Evolutionary conservation across 2,113 vertebrate species (phyloP), one percentile per base, ranked within the genome.

Genomic region (Sphaerodactylus townsendi): DNA sequence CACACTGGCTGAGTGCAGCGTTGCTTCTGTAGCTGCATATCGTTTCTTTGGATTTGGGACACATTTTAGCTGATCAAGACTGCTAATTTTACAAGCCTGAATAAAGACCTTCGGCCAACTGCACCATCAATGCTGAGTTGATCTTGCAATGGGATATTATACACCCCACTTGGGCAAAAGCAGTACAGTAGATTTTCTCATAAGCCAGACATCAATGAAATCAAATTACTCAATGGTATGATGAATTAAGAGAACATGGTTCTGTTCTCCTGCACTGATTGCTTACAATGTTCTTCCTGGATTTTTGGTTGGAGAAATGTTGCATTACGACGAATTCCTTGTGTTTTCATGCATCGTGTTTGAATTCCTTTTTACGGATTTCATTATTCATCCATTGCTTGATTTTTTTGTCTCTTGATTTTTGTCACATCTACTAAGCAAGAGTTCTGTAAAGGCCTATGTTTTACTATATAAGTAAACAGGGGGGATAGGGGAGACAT

Each of bases 151-250:
- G 39, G 33, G 35, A 65, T 10, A 10, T 46, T 48, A 5, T 46
- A 62, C 30, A 48, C 62, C 59, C 10, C 8, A 33, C 37, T 23
- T 17, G 35, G 41, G 30, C 15, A 41, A 77, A 41, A 77, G 53
- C 37, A 62, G 64, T 53, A 5, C 28, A 50, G 44, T 68, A 41
- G 81, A 83, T 66, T 76, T 82, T 21, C 74, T 74, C 62, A 65
- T 75, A 64, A 83, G 44, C 71, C 30, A 66, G 77, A 41, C 59
- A 68, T 79, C 25, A 65, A 83, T 75, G n/a, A 64, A 48, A 83
- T 77, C 35, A 77, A 77, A 77, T 77, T 37, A 56, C 8, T 83
- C 44, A 74, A 14, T 48, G n/a, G 14, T 71, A 64, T 75, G 66
- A 66, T 65, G 30, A 50, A 74, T 83, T 46, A 75, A 66, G 33